Evolutionary conservation across 2,888 invertebrate species (phyloP), one percentile per base, ranked within the genome.

Genomic region (Temnothorax unifasciatus): DNA sequence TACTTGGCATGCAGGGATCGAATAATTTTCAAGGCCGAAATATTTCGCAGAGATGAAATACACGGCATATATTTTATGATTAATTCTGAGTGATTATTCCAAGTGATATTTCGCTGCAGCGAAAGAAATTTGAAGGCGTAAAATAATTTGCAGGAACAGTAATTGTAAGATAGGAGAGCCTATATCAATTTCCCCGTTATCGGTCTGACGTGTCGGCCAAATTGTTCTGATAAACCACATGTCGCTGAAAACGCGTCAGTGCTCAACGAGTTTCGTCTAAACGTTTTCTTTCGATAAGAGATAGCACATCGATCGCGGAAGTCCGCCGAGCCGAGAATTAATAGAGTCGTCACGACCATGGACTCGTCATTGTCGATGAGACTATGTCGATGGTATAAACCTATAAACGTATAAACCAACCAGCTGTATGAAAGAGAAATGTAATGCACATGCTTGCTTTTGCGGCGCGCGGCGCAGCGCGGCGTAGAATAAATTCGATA

Each of bases 291-390:
- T 34, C 25, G 54, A 77, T 54, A 66, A 41, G 77, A 54, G 47
- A 47, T 38, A 75, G 34, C 11, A 15, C 52, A 64, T n/a, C 66
- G 66, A 11, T 29, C 52, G 41, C 77, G 66, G 15, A 52, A 54
- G 41, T 66, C 18, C 18, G 66, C 21, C 64, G 9, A 44, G 77
- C 11, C 54, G 13, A 29, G 68, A 57, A 57, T 77, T 77, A 77
- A 77, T 77, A 54, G 54, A 54, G 38, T 54, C 41, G 54, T 54
- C 77, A 66, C 54, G 66, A 50, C 21, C n/a, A n/a, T 41, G 64
- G 64, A 76, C 64, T 44, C 76, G 64, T 76, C 76, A 76, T 41
- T 76, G 76, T 52, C 75, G 50, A 38, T n/a, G 29, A 77, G 68
- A n/a, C 68, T 44, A 25, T 25, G 2, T 2, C 29, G 29, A 29